Evolutionary conservation across 2,888 invertebrate genomes (phyloP), one percentile per base, ranked within the genome.

Genomic region (Lasioglossum marginatum): DNA sequence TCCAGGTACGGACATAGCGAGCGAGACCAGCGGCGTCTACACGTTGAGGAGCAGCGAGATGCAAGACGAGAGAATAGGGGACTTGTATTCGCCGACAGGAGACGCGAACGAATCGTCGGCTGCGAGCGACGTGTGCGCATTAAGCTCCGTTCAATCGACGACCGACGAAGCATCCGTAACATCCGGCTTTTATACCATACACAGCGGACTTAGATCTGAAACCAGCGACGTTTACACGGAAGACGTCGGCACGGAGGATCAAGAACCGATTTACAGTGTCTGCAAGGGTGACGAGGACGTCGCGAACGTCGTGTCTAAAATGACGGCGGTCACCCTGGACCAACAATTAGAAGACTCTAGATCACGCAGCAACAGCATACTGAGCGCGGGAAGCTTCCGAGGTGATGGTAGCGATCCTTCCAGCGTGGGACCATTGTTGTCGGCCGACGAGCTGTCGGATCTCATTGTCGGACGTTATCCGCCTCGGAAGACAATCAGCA

Each of bases 321-420:
- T 88, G 75, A 79, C 82, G 14, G 91, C 79, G 19, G 89, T 88
- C 0, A 78, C 87, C 12, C 52, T 93, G 60, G 86, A 91, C 78
- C 90, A 89, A 43, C 91, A 91, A 37, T 85, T 92, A 16, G 92
- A 91, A 1, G 93, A 94, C 45, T 82, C 92, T 0, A 89, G 95
- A 52, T 95, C 95, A 0, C 91, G 95, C 4, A 97, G 98, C 66
- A 97, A 98, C 93, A 98, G 98, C 2, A 97, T 97, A 91, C 96
- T 97, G 0, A 98, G 98, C 94, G 97, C 97, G n/a, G 97, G 96
- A 37, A 98, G 98, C 76, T 98, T 98, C 94, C 97, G 98, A 74
- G 98, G 98, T 4, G 98, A 98, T 92, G 98, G 98, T n/a, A 98
- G 98, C 93, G 98, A 98, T 95, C 98, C 98, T 4, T 97, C 98